Conservation (phyloP, 1,140 invertebrate species). For the Cydia fagiglandana region DNA sequence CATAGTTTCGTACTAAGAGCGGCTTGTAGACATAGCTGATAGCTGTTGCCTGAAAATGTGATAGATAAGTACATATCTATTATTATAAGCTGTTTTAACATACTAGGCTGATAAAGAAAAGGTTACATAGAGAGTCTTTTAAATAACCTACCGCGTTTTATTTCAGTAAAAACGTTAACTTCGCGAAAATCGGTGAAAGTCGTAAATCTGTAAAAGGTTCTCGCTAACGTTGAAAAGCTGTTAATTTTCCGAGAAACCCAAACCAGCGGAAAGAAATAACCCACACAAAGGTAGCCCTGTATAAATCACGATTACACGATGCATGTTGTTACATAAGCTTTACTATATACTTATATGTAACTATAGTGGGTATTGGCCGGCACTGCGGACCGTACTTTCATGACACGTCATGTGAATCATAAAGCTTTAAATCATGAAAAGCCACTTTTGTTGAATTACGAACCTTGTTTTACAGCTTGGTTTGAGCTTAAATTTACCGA, state of each 20-base stretch:
- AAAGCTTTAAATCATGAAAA: neutral
- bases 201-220: conserved; percentile 1
- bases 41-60: too few species aligned
- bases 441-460: neutral
- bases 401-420: neutral
- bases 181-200: neutral
- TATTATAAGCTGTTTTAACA: too few species aligned
- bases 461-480: conserved; percentile 5
- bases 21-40: too few species aligned
- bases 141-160: neutral
- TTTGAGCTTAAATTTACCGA: neutral
- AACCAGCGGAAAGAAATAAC: neutral
- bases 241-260: neutral
- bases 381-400: neutral
- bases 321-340: neutral
- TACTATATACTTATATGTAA: neutral
- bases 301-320: neutral
- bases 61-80: too few species aligned
- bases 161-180: neutral
- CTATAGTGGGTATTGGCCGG: neutral
- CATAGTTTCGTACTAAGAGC: too few species aligned
- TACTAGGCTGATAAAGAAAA: too few species aligned
- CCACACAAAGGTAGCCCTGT: neutral
- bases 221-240: conserved; percentile 1
- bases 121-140: too few species aligned